Evolutionary conservation across 2,888 invertebrate genomes (phyloP), one percentile per base, ranked within the genome.

Genomic region (Clunio marinus): DNA sequence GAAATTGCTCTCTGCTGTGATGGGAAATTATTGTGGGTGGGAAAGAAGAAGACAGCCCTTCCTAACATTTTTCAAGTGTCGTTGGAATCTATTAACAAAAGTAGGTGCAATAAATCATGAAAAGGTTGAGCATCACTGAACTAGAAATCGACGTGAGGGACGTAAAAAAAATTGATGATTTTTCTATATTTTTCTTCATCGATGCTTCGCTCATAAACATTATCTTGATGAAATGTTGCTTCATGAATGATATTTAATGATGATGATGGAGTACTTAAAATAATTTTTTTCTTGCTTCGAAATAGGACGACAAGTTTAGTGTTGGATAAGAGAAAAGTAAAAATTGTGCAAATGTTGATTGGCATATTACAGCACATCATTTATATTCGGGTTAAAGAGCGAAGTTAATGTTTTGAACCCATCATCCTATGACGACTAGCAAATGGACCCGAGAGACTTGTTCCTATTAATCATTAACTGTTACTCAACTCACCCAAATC

Each of bases 401-500:
- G 35, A n/a, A n/a, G 35, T 32, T n/a, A n/a, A n/a, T n/a, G n/a
- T n/a, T n/a, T n/a, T 32, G 35, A 32, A 32, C 35, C n/a, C n/a
- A n/a, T n/a, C n/a, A n/a, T n/a, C n/a, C n/a, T n/a, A n/a, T n/a
- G n/a, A n/a, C n/a, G n/a, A n/a, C n/a, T 45, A 2, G 17, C 51
- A 51, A 41, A 41, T 41, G 41, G 51, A 51, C 51, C 17, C 51
- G 17, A 51, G 51, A 51, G 51, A 51, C 22, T 51, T 8, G 8
- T 32, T 35, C 35, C 7, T 35, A 35, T 35, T 7, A 8, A 51
- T 51, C 17, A 41, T 55, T 17, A 24, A 58, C 7, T 58, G 25
- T 5, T 20, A 20, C 17, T 4, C 32, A 17, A 69, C 76, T 76
- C 73, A 78, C 79, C 78, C 70, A 78, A 73, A 74, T 79, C 79